Percentiles rank a stretch among this genome's conserved stretches.
Evolutionary conservation across 64 coral and sea anemone genomes (phyloP).

Genomic region (Montipora cactus): DNA sequence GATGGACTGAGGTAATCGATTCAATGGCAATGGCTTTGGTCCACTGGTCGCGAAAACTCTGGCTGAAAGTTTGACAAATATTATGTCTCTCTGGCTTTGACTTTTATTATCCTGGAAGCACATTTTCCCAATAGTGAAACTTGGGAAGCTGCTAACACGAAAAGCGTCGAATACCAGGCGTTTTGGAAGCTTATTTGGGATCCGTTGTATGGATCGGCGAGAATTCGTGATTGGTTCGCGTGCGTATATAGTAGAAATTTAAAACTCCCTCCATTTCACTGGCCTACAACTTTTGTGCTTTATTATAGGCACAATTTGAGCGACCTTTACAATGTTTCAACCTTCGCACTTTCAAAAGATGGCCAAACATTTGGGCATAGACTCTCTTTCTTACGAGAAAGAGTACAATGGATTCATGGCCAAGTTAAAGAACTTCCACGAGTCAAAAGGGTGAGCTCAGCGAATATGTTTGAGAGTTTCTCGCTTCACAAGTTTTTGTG

Average conservation of each 20-base stretch:
- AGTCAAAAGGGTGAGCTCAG: conserved; percentile 90
- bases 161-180: conserved; percentile 6
- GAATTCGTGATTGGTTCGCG: conserved; percentile 92
- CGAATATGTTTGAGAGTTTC: conserved; percentile 41
- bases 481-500: conserved; percentile 78
- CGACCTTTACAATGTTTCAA: conserved; percentile 67
- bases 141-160: neutral
- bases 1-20: conserved; percentile 97
- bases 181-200: conserved; percentile 62
- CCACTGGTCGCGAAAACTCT: conserved; percentile 74
- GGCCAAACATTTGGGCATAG: conserved; percentile 87
- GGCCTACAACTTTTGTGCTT: conserved; percentile 76
- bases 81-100: conserved; percentile 15
- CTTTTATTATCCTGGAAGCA: conserved; percentile 42
- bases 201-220: conserved; percentile 86
- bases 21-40: conserved; percentile 92
- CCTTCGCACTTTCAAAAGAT: conserved; percentile 74
- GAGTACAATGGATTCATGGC: conserved; percentile 98
- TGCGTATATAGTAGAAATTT: conserved; percentile 90
- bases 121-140: conserved; percentile 19
- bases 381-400: conserved; percentile 82
- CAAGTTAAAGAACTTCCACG: conserved; percentile 98
- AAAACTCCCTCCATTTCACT: conserved; percentile 99
- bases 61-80: conserved; percentile 87
- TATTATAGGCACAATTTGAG: conserved; percentile 57